Percentiles rank a stretch among this genome's conserved stretches.
Evolutionary conservation across 2,113 vertebrate species (phyloP).

Genomic region (Leucopsar rothschildi): DNA sequence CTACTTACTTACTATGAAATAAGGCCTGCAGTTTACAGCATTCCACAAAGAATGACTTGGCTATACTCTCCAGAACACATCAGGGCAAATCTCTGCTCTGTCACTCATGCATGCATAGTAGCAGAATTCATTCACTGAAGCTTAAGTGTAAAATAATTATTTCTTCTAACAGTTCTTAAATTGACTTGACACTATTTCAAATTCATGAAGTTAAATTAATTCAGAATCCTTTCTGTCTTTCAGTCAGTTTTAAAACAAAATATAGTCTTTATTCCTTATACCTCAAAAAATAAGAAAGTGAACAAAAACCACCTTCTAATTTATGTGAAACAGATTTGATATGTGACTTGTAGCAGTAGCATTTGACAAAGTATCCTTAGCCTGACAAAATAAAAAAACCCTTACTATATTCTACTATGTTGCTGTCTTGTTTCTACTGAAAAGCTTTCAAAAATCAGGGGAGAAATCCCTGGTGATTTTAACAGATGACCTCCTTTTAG

Average conservation of each 20-base stretch:
- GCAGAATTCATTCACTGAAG: background rate
- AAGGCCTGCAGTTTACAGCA: background rate
- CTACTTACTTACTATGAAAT: background rate
- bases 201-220: conserved; percentile 49
- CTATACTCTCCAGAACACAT: background rate
- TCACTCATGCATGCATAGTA: background rate
- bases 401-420: background rate
- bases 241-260: conserved; percentile 31
- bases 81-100: background rate
- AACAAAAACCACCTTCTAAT: background rate
- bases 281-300: background rate
- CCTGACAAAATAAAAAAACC: background rate
- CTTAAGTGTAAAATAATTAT: background rate
- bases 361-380: background rate
- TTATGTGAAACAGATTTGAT: conserved; percentile 39
- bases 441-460: background rate
- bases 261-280: background rate
- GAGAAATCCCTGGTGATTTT: background rate
- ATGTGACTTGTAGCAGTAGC: conserved; percentile 27
- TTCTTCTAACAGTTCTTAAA: conserved; percentile 3
- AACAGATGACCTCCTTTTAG: background rate
- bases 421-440: background rate
- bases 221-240: conserved; percentile 28
- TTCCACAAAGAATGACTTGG: background rate
- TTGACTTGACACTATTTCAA: conserved; percentile 34